Base-by-base conservation (phyloP, 2,888 invertebrate species). In the Scelioninae gen. 2 region DNA sequence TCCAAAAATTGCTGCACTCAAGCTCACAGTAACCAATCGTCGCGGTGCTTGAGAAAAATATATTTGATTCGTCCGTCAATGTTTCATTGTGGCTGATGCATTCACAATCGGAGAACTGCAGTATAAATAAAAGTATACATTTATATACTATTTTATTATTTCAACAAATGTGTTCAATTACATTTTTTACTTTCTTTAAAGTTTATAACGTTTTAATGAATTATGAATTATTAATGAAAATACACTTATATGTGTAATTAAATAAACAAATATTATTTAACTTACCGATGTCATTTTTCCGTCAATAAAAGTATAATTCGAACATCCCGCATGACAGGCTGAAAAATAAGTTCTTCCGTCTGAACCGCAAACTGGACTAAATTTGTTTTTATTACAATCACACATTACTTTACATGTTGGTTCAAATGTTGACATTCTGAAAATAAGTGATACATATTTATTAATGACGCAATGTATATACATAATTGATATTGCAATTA, bases 271-370 rank as follows among this genome's bases (percentile, higher is more conserved):
- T 5, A 25, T 25, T 25, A 25, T 5, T 37, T 15, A 19, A 58
- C 82, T 81, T 76, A 87, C 87, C 79, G 83, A 82, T 18, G 82
- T 84, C 35, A 90, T 87, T 86, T 90, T 90, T 63, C 90, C 91
- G 79, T 90, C 90, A 37, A 86, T 84, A 77, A 89, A 84, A 11
- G 90, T 89, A 73, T 89, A 89, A 80, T 90, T 89, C 48, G 88
- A 88, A 84, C 96, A 96, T 41, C 96, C 96, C 53, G 96, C 96
- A 83, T 95, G 94, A 85, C 96, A 96, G 48, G 96, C 93, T 15
- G 96, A 95, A 81, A 94, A 91, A 84, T 96, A 96, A 2, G 95
- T 96, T 82, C 88, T 90, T 6, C 93, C 91, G 83, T 95, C 94
- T 82, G 90, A 89, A 50, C 95, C 94, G 82, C 96, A 96, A 55